A percentile compares a stretch with the other conserved stretches of the same genome.
Evolutionary conservation across 2,113 vertebrate species (phyloP).

Genomic region (Buteo buteo): DNA sequence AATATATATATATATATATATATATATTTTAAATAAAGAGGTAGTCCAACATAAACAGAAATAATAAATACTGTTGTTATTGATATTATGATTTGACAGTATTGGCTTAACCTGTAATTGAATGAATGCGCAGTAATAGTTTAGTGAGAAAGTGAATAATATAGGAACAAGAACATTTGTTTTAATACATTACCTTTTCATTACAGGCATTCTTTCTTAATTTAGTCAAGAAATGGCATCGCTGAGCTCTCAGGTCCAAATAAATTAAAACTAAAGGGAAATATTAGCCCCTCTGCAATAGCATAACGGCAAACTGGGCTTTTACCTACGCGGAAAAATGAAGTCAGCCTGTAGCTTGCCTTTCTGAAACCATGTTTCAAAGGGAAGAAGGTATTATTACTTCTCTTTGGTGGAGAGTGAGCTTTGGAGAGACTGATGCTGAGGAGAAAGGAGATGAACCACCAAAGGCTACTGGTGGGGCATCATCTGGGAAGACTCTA

Average conservation of each 20-base stretch:
- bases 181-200: background rate
- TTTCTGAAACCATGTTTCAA: background rate
- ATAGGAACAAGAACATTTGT: background rate
- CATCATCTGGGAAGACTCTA: background rate
- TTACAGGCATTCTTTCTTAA: background rate
- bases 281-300: background rate
- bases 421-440: background rate
- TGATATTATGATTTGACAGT: background rate
- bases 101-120: background rate
- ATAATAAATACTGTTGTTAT: background rate
- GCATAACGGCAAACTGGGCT: background rate
- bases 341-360: background rate
- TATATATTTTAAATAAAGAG: background rate
- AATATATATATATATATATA: background rate
- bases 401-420: background rate
- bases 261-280: background rate
- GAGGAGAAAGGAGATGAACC: background rate
- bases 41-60: background rate
- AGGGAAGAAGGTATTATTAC: background rate
- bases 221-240: background rate
- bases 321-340: background rate
- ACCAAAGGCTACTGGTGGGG: background rate
- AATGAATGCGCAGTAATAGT: background rate
- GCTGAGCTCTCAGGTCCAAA: background rate
- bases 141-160: background rate